These are phyloP conservation scores for Margarornis squamiger DNA, from an alignment of 2,797 vertebrate genomes.

Conservation along the genomic window DNA sequence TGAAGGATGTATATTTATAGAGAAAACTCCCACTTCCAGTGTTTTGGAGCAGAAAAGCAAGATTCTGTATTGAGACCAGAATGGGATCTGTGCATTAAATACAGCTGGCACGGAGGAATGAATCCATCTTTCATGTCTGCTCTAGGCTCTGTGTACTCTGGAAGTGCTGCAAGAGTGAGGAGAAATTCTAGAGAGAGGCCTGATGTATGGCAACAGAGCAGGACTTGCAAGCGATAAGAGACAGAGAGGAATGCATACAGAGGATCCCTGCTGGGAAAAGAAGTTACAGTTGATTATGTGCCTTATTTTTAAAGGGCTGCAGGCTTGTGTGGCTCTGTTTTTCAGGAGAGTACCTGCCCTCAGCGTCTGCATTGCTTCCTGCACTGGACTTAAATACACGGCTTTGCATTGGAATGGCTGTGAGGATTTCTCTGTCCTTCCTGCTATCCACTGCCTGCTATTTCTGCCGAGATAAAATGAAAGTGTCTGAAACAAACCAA, in stretches of 20 bases:
- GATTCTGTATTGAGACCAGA: background rate
- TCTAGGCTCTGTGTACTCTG: background rate
- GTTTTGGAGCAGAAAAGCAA: background rate
- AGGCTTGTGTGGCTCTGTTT: background rate
- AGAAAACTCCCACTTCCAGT: background rate
- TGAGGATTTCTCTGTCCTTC: background rate
- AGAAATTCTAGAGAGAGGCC: background rate
- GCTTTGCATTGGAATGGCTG: background rate
- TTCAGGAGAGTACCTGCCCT: background rate
- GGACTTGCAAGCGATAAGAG: background rate
- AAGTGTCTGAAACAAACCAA: constrained; percentile 19
- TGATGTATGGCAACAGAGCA: background rate
- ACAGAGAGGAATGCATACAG: background rate
- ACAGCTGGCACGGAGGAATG: background rate
- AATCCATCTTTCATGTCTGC: background rate
- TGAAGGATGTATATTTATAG: background rate
- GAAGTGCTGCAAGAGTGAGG: background rate
- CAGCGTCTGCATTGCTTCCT: background rate
- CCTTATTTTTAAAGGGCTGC: background rate
- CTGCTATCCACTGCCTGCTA: background rate
- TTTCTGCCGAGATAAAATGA: background rate
- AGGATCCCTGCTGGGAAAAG: background rate
- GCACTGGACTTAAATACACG: background rate
- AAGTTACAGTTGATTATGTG: background rate
- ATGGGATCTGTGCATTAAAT: background rate